phyloP scores from a whole-genome alignment of 2,888 invertebrate genomes.

The Drosophila algonquin region DNA sequence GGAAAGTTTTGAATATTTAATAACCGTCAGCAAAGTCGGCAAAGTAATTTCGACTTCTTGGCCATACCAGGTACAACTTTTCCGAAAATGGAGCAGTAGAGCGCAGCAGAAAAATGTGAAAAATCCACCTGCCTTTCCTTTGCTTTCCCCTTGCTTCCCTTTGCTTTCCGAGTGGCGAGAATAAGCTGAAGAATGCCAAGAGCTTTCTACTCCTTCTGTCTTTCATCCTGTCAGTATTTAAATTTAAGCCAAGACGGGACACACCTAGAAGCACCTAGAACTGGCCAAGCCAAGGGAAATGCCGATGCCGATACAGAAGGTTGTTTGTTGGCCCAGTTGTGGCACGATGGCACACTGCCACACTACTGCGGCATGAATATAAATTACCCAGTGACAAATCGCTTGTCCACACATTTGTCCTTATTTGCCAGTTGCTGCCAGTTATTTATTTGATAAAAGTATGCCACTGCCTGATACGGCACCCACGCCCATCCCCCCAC shows the following conservation, averaged over 20 bases:
- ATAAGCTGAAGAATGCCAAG: conserved; percentile 5
- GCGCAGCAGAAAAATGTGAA: conserved; percentile 7
- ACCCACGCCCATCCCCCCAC: background rate
- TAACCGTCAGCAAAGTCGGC: too few species aligned
- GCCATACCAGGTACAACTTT: too few species aligned
- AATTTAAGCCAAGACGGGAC: conserved; percentile 55
- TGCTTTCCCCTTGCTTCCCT: background rate
- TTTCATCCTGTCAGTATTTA: conserved; percentile 57
- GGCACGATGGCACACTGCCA: conserved; percentile 12
- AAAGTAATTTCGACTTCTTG: too few species aligned
- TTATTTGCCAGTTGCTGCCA: conserved; percentile 49
- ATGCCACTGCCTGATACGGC: conserved; percentile 32
- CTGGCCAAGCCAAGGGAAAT: too few species aligned
- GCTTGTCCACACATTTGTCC: conserved; percentile 65
- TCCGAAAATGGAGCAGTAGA: conserved; percentile 2
- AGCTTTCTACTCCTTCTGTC: conserved; percentile 44
- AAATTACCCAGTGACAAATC: conserved; percentile 73
- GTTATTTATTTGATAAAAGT: conserved; percentile 60
- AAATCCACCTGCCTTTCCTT: conserved; percentile 1
- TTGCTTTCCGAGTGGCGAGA: conserved; percentile 10
- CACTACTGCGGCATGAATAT: conserved; percentile 17
- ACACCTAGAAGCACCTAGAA: conserved; percentile 12
- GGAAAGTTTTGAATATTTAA: too few species aligned
- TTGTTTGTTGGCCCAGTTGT: conserved; percentile 45
- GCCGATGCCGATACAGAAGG: background rate